Conservation (phyloP, 2,888 invertebrate species). For the Stramonita haemastoma region DNA sequence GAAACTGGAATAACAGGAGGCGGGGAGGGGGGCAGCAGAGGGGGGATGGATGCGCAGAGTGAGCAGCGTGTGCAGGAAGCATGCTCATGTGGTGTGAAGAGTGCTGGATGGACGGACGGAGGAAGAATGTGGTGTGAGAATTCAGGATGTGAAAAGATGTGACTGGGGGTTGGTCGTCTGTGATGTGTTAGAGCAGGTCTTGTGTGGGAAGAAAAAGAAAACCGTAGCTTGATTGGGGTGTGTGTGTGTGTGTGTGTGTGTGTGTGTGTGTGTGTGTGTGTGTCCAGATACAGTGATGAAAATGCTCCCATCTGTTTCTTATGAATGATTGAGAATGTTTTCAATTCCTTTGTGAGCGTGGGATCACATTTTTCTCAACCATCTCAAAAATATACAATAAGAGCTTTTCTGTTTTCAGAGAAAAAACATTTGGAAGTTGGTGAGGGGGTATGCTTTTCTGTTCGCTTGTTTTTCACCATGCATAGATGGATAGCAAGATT, state of each 20-base stretch:
- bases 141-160: neutral
- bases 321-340: no score
- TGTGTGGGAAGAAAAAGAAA: neutral
- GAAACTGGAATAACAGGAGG: conserved; percentile 70
- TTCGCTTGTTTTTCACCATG: no score
- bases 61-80: neutral
- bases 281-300: neutral
- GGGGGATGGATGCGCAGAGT: neutral
- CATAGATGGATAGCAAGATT: no score
- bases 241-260: conserved; percentile 23
- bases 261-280: conserved; percentile 29
- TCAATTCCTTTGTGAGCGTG: no score
- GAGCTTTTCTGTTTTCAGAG: no score
- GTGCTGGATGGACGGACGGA: no score
- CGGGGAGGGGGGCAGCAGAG: conserved; percentile 2
- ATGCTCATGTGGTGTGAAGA: conserved; percentile 26
- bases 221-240: neutral
- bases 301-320: neutral
- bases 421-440: no score
- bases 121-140: neutral
- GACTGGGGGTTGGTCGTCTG: neutral
- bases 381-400: no score
- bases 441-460: no score
- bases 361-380: no score
- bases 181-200: neutral